Conservation (phyloP, 2,888 invertebrate genomes). For the Platyscelio sp. region DNA sequence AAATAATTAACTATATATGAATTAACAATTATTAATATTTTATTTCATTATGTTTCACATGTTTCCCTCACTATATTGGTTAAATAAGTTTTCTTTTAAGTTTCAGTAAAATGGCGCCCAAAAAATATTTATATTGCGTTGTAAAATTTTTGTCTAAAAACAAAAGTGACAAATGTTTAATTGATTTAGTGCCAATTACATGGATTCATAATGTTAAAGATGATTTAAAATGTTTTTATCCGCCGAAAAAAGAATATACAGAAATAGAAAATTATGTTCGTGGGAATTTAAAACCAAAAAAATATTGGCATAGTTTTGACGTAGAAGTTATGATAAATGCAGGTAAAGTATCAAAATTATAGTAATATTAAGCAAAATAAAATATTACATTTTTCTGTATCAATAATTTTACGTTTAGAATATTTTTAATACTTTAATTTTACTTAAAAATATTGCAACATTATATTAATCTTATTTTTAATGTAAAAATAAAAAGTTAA, state of each 20-base stretch:
- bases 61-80: too few relatives aligned
- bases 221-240: conserved; percentile 15
- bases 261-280: not conserved
- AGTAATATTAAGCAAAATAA: not conserved
- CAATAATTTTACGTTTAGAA: too few relatives aligned
- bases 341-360: not conserved
- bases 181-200: conserved; percentile 8
- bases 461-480: too few relatives aligned
- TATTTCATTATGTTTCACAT: too few relatives aligned
- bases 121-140: not conserved
- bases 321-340: conserved; percentile 1
- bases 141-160: not conserved
- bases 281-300: not conserved
- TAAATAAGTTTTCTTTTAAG: too few relatives aligned
- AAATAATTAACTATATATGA: too few relatives aligned
- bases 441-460: too few relatives aligned
- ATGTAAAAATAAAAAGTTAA: too few relatives aligned
- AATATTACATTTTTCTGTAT: too few relatives aligned
- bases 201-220: conserved; percentile 7
- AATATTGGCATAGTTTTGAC: not conserved
- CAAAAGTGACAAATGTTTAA: not conserved
- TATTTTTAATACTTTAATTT: too few relatives aligned
- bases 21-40: too few relatives aligned
- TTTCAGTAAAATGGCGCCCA: not conserved
- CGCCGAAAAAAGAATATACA: conserved; percentile 17